These are phyloP conservation scores for Tenodera sinensis DNA, from an alignment of 2,888 invertebrate genomes.

Conservation along the genomic window DNA sequence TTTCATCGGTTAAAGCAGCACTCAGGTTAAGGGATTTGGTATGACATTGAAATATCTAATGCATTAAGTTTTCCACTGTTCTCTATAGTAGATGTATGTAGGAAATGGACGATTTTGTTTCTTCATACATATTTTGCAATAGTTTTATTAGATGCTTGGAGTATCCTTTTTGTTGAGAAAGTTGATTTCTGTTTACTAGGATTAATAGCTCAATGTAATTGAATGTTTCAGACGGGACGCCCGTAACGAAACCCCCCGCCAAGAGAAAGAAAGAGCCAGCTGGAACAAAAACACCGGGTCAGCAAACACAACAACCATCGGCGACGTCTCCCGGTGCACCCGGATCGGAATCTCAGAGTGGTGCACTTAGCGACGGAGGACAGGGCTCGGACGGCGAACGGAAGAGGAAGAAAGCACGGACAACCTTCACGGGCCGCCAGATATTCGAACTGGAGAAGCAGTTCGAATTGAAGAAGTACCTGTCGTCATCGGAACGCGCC, in stretches of 20 bases:
- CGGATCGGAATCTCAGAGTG: constrained; percentile 27
- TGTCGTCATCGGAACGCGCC: constrained; percentile 89
- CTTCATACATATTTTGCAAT: too few species aligned
- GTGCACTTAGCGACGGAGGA: constrained; percentile 25
- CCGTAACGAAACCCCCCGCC: constrained; percentile 23
- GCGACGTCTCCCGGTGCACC: constrained; percentile 40
- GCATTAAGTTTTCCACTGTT: too few species aligned
- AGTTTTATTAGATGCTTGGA: too few species aligned
- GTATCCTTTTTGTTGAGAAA: too few species aligned
- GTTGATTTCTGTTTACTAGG: too few species aligned
- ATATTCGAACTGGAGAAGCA: constrained; percentile 96
- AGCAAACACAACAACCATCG: constrained; percentile 35
- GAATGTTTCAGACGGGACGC: constrained; percentile 25
- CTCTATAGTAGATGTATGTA: too few species aligned
- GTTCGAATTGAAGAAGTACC: constrained; percentile 93
- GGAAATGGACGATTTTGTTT: too few species aligned
- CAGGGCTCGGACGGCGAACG: constrained; percentile 42
- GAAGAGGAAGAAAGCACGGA: constrained; percentile 83
- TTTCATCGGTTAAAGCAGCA: too few species aligned
- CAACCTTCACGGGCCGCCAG: constrained; percentile 92
- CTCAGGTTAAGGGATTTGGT: too few species aligned
- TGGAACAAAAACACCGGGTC: background rate
- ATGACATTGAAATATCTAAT: too few species aligned
- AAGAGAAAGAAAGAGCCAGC: constrained; percentile 29
- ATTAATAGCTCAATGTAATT: too few species aligned